phyloP scores from a whole-genome alignment of 2,888 invertebrate genomes.

The Microctonus hyperodae region DNA sequence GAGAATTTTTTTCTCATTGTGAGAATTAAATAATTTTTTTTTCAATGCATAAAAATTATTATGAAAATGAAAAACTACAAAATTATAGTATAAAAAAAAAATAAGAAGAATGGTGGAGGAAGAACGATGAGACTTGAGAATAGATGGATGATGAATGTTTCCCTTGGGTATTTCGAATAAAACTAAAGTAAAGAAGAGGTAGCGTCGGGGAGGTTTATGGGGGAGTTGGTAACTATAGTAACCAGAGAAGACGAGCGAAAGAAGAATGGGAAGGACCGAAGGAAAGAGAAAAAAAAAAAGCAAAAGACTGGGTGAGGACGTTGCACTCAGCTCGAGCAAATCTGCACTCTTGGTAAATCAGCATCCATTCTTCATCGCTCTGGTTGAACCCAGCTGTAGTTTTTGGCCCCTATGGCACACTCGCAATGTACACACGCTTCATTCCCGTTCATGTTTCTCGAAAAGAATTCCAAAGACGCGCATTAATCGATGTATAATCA shows the following conservation, averaged over 20 bases:
- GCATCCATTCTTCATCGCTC: conserved; percentile 59
- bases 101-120: neutral
- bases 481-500: no score
- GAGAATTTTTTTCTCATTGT: conserved; percentile 40
- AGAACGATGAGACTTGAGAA: conserved; percentile 40
- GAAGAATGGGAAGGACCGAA: conserved; percentile 40
- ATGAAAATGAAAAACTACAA: neutral
- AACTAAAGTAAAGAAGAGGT: conserved; percentile 49
- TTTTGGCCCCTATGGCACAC: conserved; percentile 16
- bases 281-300: conserved; percentile 41
- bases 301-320: conserved; percentile 55
- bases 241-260: conserved; percentile 28
- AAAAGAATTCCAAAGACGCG: neutral
- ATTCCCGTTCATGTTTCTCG: conserved; percentile 34
- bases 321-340: conserved; percentile 59
- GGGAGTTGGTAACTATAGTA: conserved; percentile 36
- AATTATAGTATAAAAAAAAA: neutral
- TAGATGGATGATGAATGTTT: conserved; percentile 54
- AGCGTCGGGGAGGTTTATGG: conserved; percentile 33
- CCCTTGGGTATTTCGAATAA: conserved; percentile 54
- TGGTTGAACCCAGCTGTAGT: conserved; percentile 43
- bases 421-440: conserved; percentile 34
- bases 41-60: neutral
- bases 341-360: conserved; percentile 61
- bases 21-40: neutral